A percentile compares a stretch with the other conserved stretches of the same genome.
Conservation (phyloP, 2,113 vertebrate species). For the Leptobrachium ailaonicum region DNA sequence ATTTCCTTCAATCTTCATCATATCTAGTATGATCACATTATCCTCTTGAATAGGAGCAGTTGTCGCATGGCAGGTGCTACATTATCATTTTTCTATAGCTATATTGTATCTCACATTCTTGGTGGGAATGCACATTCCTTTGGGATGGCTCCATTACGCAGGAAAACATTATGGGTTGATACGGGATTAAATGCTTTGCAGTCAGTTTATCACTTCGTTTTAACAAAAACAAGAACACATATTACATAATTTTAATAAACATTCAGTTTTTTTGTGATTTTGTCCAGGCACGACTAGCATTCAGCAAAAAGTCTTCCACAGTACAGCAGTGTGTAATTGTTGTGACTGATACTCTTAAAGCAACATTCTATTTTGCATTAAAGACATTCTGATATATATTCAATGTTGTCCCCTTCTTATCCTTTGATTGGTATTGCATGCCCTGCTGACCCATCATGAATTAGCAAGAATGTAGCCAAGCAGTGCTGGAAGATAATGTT, state of each 20-base stretch:
- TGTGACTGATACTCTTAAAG: too few relatives aligned
- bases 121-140: not conserved
- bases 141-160: constrained; percentile 6
- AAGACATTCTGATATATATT: too few relatives aligned
- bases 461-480: not conserved
- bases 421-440: not conserved
- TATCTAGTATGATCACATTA: not conserved
- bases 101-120: not conserved
- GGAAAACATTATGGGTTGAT: constrained; percentile 17
- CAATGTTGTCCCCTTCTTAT: not conserved
- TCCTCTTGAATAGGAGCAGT: not conserved
- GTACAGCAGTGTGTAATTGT: too few relatives aligned
- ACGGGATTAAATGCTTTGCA: constrained; percentile 25
- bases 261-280: not conserved
- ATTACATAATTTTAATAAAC: not conserved
- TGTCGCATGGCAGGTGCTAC: constrained; percentile 13
- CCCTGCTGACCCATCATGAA: not conserved
- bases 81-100: constrained; percentile 10
- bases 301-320: too few relatives aligned
- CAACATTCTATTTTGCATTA: too few relatives aligned
- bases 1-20: not conserved
- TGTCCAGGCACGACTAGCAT: not conserved
- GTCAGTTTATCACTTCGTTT: not conserved
- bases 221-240: too few relatives aligned
- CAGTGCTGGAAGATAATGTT: not conserved